A percentile compares a stretch with the other conserved stretches of the same genome.
These are phyloP conservation scores for Megaptera novaeangliae DNA, from an alignment of 2,113 vertebrate species.

Conservation along the genomic window DNA sequence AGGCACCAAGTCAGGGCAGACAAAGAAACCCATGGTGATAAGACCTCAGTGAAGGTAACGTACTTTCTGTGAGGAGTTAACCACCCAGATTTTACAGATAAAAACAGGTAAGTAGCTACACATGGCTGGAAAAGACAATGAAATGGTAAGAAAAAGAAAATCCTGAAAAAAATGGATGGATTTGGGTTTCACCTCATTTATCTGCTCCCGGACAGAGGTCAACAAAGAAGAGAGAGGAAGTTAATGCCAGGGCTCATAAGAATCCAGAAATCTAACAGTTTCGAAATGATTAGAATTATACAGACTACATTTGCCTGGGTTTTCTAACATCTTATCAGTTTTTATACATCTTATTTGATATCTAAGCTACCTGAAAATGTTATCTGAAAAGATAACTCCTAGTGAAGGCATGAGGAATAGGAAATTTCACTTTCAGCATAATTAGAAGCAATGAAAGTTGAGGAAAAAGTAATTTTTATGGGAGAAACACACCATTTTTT, in stretches of 20 bases:
- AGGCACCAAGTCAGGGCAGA: neutral
- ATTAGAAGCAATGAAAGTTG: neutral
- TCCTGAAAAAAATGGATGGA: neutral
- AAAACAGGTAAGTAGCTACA: neutral
- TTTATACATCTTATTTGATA: neutral
- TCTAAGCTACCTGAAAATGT: neutral
- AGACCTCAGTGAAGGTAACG: neutral
- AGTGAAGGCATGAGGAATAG: neutral
- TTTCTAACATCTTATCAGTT: neutral
- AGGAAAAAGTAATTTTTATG: neutral
- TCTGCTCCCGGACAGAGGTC: neutral
- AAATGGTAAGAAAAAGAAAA: neutral
- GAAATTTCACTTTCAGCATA: constrained; percentile 33
- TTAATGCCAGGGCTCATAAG: neutral
- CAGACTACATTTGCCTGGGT: neutral
- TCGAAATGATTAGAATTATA: neutral
- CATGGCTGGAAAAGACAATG: neutral
- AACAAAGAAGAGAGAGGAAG: neutral
- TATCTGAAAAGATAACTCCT: neutral
- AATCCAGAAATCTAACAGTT: neutral
- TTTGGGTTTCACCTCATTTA: neutral
- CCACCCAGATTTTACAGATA: neutral
- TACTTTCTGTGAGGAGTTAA: neutral
- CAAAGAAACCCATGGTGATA: neutral
- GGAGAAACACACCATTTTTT: neutral